Evolutionary conservation across 2,797 vertebrate genomes (phyloP).

Genomic region (Bryconaethiops microstoma): DNA sequence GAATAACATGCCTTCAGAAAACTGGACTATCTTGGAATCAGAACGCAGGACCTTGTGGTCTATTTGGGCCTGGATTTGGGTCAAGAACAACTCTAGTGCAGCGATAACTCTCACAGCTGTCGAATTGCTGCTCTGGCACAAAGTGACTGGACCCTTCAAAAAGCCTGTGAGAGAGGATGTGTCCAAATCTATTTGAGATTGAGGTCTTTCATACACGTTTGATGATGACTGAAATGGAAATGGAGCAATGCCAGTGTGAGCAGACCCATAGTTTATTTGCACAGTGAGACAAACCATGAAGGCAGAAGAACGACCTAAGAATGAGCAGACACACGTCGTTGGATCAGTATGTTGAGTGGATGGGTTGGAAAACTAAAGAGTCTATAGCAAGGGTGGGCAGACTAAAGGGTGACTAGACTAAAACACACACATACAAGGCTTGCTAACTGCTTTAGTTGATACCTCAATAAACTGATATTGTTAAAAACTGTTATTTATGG

Average conservation of each 20-base stretch:
- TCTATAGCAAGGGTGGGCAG: no score
- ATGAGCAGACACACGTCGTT: neutral
- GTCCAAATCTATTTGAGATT: slow-evolving; percentile 63
- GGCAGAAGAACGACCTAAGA: neutral
- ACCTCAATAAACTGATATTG: no score
- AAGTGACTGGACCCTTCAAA: slow-evolving; percentile 61
- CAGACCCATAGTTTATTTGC: slow-evolving; percentile 56
- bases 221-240: slow-evolving; percentile 57
- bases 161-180: slow-evolving; percentile 55
- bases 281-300: slow-evolving; percentile 58
- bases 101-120: slow-evolving; percentile 67
- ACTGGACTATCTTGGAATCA: slow-evolving; percentile 64
- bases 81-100: slow-evolving; percentile 67
- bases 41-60: slow-evolving; percentile 61
- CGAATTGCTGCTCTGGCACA: slow-evolving; percentile 55
- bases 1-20: slow-evolving; percentile 51
- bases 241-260: slow-evolving; percentile 53
- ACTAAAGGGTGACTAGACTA: no score
- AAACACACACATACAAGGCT: no score
- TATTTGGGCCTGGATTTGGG: slow-evolving; percentile 64
- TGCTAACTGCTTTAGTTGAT: no score
- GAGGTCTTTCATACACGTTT: slow-evolving; percentile 54
- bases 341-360: neutral
- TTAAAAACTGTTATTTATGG: no score
- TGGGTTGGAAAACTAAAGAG: neutral